Base-by-base conservation (phyloP, 2,113 vertebrate genomes). In the Tringa solitaria region DNA sequence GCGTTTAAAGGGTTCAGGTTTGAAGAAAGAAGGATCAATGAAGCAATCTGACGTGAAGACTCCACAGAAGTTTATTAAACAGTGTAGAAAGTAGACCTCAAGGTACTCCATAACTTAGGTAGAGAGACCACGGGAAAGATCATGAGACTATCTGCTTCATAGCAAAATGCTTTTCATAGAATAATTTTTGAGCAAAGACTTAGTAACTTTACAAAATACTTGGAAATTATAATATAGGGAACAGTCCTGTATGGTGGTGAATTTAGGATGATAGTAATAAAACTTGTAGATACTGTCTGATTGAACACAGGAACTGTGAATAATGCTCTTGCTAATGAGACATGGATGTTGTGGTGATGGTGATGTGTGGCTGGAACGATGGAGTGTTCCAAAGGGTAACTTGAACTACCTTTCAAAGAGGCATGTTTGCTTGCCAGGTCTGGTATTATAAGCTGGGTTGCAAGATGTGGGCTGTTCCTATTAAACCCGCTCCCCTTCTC, bases 341-440 rank as follows among this genome's bases (percentile, higher is more conserved):
- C 4, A 1, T 33, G 46, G 14, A 3, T 92, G 60, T 70, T 77
- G 28, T 89, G 48, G 14, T 77, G 46, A 57, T 86, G 70, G 19
- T 72, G 57, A 10, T 72, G 46, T 51, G 48, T 51, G 69, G 20
- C 64, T 81, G 60, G 7, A 63, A 69, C 0, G 0, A 2, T 5
- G 63, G 33, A 32, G 18, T n/a, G 30, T 61, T 91, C 41, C 3
- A 17, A 23, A 43, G 3, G 1, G 53, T 72, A 46, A 33, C 70
- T 70, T 3, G 3, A 76, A 28, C 41, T 74, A 28, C 28, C 15
- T 84, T 94, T 77, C 53, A 37, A 8, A 86, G 48, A 43, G 48
- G 7, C 10, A 18, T 54, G 53, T 54, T 86, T 80, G 17, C 43
- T 73, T 84, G 33, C 26, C 30, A 33, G 23, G 12, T 64, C 27